These are phyloP conservation scores for Leptopilina clavipes DNA, from an alignment of 1,140 invertebrate species.

Conservation along the genomic window DNA sequence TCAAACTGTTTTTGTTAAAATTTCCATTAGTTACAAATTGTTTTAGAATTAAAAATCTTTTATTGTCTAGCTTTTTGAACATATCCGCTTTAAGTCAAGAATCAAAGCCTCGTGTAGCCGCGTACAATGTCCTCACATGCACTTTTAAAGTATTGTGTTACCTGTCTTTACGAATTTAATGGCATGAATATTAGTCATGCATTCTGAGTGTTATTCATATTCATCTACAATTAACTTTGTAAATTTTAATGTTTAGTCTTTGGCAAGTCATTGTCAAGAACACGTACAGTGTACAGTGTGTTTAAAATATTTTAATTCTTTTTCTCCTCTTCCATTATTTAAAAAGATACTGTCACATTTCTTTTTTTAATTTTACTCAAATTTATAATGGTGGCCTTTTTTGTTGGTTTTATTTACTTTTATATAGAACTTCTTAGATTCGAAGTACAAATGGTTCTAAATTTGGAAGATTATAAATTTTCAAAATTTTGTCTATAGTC, in stretches of 20 bases:
- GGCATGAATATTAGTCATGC: neutral
- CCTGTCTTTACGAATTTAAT: neutral
- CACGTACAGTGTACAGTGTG: constrained; percentile 44
- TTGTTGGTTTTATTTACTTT: constrained; percentile 66
- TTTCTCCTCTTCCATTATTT: neutral
- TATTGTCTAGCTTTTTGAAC: too few species aligned
- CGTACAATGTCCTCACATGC: too few species aligned
- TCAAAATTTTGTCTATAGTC: constrained; percentile 62
- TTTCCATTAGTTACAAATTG: too few species aligned
- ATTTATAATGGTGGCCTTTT: constrained; percentile 63
- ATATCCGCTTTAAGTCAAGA: too few species aligned
- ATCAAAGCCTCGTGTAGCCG: too few species aligned
- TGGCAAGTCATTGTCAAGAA: constrained; percentile 45
- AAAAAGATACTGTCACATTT: neutral
- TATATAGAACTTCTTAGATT: constrained; percentile 64
- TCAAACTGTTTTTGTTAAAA: too few species aligned
- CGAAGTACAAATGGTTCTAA: constrained; percentile 65
- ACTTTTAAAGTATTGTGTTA: too few species aligned
- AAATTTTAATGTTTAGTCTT: constrained; percentile 44
- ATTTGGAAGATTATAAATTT: constrained; percentile 61
- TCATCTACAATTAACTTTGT: neutral
- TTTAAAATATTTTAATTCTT: constrained; percentile 23
- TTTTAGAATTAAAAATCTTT: too few species aligned
- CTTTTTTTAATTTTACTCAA: neutral
- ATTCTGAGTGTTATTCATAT: neutral